Evolutionary conservation across 35 echinoderm and acorn worm genomes (phyloP), one percentile per base, ranked within the genome.

Genomic region (Ophioderma brevispina): DNA sequence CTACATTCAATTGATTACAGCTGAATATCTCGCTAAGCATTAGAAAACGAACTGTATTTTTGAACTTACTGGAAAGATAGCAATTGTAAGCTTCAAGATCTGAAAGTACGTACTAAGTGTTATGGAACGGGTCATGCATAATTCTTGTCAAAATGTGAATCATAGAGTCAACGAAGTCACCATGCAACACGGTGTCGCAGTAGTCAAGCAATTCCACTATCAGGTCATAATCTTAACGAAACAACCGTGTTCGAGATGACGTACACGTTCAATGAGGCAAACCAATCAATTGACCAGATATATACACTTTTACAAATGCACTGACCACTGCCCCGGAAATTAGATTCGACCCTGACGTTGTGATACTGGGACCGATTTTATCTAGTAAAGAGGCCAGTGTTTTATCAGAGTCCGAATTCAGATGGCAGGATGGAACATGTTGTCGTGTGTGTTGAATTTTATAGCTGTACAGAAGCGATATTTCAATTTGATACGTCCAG

Each of bases 291-390:
- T 25, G 17, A 70, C 10, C 59, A 70, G 28, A 70, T 13, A 3
- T 70, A 70, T 70, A 70, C 59, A n/a, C n/a, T 70, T 70, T 30
- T 70, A 70, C n/a, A 70, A 15, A 70, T 70, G 59, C 59, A 70
- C 10, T 70, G 59, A 70, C 10, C 23, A 13, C 10, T 70, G 59
- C 23, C 59, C 59, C 15, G n/a, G 33, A 55, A 38, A 17, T 39
- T 14, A 38, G 35, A 38, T 82, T 43, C 11, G 41, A 31, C 0
- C 37, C 37, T 0, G 37, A 23, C 1, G 15, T 38, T 21, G 25
- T 41, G 10, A 15, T 40, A 31, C 25, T 40, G 40, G 79, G 25
- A 42, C 36, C 37, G n/a, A 40, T 38, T 18, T 81, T 32, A 33
- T 63, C 35, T 33, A 33, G 52, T 64, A 10, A 36, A 59, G 19